These are phyloP conservation scores for Casuarius casuarius DNA, from an alignment of 2,113 vertebrate species.

Conservation along the genomic window DNA sequence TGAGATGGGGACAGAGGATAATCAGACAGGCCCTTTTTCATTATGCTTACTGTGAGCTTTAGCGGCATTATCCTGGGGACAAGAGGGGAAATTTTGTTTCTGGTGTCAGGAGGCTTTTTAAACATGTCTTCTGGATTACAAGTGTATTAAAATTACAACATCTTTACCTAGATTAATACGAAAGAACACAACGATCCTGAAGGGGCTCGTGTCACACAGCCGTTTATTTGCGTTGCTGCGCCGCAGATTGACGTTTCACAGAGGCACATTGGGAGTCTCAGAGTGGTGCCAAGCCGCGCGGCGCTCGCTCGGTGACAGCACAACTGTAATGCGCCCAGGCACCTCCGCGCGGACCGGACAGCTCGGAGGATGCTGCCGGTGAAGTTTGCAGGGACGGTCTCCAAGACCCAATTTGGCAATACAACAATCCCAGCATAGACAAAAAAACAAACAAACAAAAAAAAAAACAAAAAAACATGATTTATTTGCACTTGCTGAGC, in stretches of 20 bases:
- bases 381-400: background rate
- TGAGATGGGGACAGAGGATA: background rate
- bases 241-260: fast-evolving
- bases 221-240: fast-evolving
- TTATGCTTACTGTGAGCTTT: fast-evolving
- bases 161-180: background rate
- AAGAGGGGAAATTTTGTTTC: background rate
- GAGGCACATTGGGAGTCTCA: fast-evolving
- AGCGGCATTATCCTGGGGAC: background rate
- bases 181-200: background rate
- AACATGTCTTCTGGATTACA: fast-evolving
- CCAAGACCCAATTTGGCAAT: background rate
- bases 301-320: fast-evolving
- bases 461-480: background rate
- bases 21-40: background rate
- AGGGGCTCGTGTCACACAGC: background rate
- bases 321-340: background rate
- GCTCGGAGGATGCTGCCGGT: background rate
- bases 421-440: fast-evolving
- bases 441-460: background rate
- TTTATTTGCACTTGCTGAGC: background rate
- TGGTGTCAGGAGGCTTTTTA: background rate
- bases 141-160: background rate
- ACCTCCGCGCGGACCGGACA: background rate
- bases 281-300: background rate